Percentiles rank a stretch among this genome's conserved stretches.
Evolutionary conservation across 2,113 vertebrate species (phyloP).

Genomic region (Canis aureus): DNA sequence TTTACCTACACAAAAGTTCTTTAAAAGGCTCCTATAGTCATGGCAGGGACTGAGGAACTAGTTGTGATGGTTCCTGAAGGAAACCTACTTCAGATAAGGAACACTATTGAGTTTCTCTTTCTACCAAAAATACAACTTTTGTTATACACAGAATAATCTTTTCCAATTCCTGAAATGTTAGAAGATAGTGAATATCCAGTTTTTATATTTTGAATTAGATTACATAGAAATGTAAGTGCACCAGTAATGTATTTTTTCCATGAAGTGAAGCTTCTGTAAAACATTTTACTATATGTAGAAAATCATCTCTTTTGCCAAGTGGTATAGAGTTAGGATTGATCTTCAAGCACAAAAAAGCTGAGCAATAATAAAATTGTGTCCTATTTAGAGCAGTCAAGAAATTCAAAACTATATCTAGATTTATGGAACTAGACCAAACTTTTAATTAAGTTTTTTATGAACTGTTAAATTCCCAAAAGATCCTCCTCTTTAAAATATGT

Average conservation of each 20-base stretch:
- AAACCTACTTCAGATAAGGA: not conserved
- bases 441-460: conserved; percentile 8
- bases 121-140: not conserved
- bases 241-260: not conserved
- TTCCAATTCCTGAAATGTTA: not conserved
- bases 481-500: not conserved
- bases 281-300: not conserved
- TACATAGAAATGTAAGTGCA: not conserved
- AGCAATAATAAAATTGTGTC: not conserved
- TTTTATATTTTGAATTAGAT: conserved; percentile 35
- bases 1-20: not conserved
- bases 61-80: not conserved
- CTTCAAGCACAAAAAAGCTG: not conserved
- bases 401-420: not conserved
- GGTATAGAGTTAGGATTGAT: not conserved
- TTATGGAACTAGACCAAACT: not conserved
- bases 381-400: not conserved
- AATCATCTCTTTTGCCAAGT: not conserved
- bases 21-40: not conserved
- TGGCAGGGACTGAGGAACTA: not conserved
- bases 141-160: not conserved
- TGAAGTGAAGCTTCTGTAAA: not conserved
- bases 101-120: not conserved
- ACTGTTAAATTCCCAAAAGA: not conserved
- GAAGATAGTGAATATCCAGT: not conserved